Percentiles rank a stretch among this genome's conserved stretches.
These are phyloP conservation scores for Liasis olivaceus DNA, from an alignment of 2,797 vertebrate species.

Conservation along the genomic window DNA sequence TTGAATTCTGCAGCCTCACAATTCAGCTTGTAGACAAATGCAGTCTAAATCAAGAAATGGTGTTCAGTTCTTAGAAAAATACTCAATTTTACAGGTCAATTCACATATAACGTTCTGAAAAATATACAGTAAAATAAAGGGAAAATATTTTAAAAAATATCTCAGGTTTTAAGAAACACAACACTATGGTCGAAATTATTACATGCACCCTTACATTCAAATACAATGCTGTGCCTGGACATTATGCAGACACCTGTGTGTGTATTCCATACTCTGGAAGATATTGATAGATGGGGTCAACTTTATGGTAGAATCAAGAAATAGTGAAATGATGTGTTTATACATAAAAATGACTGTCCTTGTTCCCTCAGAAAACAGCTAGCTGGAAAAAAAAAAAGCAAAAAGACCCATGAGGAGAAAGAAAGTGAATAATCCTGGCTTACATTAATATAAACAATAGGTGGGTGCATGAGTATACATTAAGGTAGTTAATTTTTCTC, in stretches of 20 bases:
- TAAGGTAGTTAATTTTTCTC: neutral
- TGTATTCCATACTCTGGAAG: neutral
- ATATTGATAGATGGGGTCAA: neutral
- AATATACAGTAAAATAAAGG: neutral
- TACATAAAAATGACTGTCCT: neutral
- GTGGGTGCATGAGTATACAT: neutral
- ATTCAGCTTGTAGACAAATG: neutral
- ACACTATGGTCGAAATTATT: neutral
- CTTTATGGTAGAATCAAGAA: neutral
- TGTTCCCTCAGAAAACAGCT: neutral
- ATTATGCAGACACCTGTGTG: neutral
- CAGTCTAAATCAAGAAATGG: neutral
- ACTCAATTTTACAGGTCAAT: neutral
- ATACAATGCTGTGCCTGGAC: neutral
- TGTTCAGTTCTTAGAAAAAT: neutral
- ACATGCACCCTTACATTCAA: neutral
- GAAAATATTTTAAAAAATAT: neutral
- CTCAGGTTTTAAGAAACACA: neutral
- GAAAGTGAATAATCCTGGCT: neutral
- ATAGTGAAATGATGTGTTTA: neutral
- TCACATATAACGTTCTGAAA: too few relatives aligned
- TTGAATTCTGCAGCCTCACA: neutral
- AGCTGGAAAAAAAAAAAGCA: neutral
- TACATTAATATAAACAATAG: neutral
- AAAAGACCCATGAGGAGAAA: neutral